Percentiles rank a stretch among this genome's conserved stretches.
These are phyloP conservation scores for Limanda limanda DNA, from an alignment of 2,113 vertebrate species.

Conservation along the genomic window DNA sequence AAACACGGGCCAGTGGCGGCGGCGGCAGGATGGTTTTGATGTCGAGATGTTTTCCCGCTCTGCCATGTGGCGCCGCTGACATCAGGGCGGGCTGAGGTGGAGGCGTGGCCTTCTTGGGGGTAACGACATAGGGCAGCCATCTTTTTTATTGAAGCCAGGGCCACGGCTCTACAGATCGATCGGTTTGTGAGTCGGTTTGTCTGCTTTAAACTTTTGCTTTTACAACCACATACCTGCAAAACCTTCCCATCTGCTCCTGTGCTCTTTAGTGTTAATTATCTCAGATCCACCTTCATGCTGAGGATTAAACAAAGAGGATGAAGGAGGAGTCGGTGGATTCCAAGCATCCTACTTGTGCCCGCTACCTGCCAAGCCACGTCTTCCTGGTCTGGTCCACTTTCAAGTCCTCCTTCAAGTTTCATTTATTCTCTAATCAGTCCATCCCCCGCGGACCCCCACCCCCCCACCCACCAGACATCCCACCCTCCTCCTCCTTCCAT, in stretches of 20 bases:
- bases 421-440: slow-evolving; percentile 92
- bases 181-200: not conserved
- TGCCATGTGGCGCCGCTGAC: slow-evolving; percentile 64
- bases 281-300: not conserved
- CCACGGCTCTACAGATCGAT: not conserved
- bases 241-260: too few species aligned
- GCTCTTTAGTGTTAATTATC: too few species aligned
- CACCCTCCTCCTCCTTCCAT: slow-evolving; percentile 19
- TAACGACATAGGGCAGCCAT: not conserved
- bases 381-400: slow-evolving; percentile 33
- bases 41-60: slow-evolving; percentile 43
- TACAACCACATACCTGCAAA: too few species aligned
- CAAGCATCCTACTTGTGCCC: not conserved
- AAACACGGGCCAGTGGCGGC: slow-evolving; percentile 67
- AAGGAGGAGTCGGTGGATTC: not conserved
- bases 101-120: too few species aligned
- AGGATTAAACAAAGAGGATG: not conserved
- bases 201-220: too few species aligned
- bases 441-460: slow-evolving; percentile 81
- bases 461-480: slow-evolving; percentile 18
- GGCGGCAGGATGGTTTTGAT: slow-evolving; percentile 70
- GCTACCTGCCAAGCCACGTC: slow-evolving; percentile 51
- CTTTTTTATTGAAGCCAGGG: not conserved
- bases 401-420: slow-evolving; percentile 85
- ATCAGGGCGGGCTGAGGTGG: slow-evolving; percentile 1